Evolutionary conservation across 2,797 vertebrate species (phyloP).

Genomic region (Morus bassanus): DNA sequence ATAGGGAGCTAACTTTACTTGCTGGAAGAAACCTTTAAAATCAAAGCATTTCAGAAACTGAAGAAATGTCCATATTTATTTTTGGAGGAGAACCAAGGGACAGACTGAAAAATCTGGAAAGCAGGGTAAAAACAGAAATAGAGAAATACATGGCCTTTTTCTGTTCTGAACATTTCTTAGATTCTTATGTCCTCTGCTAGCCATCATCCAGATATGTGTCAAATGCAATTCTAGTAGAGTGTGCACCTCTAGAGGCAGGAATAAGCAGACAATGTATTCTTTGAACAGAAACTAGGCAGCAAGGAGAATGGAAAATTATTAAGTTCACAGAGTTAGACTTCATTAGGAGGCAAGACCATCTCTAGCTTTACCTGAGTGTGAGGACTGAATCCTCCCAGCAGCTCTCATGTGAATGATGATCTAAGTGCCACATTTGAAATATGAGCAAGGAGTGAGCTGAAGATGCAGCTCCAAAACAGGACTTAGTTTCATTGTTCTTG

Average conservation of each 20-base stretch:
- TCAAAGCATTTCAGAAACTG: not conserved
- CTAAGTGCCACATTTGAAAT: not conserved
- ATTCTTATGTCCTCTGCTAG: not conserved
- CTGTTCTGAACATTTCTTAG: not conserved
- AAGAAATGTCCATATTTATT: not conserved
- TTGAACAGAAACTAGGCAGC: not conserved
- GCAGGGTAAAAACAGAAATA: not conserved
- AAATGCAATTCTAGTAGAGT: not conserved
- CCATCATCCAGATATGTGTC: not conserved
- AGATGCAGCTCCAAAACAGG: not conserved
- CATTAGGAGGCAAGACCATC: not conserved
- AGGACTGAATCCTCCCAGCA: not conserved
- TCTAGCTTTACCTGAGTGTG: not conserved
- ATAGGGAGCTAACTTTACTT: not conserved
- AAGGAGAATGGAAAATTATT: not conserved
- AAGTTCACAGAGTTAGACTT: not conserved
- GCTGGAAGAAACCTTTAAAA: conserved; percentile 10
- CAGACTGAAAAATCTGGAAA: not conserved
- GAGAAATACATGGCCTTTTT: not conserved
- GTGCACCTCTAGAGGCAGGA: not conserved
- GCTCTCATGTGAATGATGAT: not conserved
- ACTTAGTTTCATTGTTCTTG: not conserved
- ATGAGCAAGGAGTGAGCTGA: not conserved
- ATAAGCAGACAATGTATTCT: not conserved
- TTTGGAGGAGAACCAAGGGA: conserved; percentile 15